Base-by-base conservation (phyloP, 2,797 vertebrate genomes). In the Rhadinocentrus ornatus region DNA sequence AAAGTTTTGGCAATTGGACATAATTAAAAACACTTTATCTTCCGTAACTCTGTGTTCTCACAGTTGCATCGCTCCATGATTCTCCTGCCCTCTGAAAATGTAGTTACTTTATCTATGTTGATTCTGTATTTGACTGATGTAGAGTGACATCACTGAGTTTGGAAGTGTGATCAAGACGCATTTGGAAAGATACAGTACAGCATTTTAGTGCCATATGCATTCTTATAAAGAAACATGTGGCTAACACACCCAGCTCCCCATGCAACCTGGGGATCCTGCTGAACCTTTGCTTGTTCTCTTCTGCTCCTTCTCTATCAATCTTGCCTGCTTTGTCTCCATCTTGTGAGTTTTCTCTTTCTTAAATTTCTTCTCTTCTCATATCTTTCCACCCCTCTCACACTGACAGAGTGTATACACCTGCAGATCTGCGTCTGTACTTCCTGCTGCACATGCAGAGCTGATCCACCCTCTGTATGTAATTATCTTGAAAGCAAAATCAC, bases 241-340 rank as follows among this genome's bases (percentile, higher is more conserved):
- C 81, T 62, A 73, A 73, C 83, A 83, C 79, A 93, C 91, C 91
- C 90, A 71, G 82, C 89, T 93, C 90, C 91, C 94, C 69, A 53
- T 75, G 81, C 82, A 87, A 91, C 93, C 94, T 53, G 73, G 91
- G 88, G 93, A 93, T 87, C 94, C 94, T 93, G 87, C 85, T 56
- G 91, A 88, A 83, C 90, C 78, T 61, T 66, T 63, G 71, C 44
- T 62, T 70, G 68, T 74, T 52, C 74, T 73, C 63, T 73, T 78
- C 52, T 27, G 29, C 52, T 81, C 59, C 44, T n/a, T 22, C 44
- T 69, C 35, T 62, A 20, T 54, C 48, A 20, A 15, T 54, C 48
- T 62, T 32, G 34, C 44, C 26, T 44, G 26, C 58, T 81, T 72
- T 54, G n/a, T 75, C 68, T 66, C 53, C 20, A 31, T 31, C 52